Evolutionary conservation across 2,888 invertebrate species (phyloP).

Genomic region (Amphiduros pacificus): DNA sequence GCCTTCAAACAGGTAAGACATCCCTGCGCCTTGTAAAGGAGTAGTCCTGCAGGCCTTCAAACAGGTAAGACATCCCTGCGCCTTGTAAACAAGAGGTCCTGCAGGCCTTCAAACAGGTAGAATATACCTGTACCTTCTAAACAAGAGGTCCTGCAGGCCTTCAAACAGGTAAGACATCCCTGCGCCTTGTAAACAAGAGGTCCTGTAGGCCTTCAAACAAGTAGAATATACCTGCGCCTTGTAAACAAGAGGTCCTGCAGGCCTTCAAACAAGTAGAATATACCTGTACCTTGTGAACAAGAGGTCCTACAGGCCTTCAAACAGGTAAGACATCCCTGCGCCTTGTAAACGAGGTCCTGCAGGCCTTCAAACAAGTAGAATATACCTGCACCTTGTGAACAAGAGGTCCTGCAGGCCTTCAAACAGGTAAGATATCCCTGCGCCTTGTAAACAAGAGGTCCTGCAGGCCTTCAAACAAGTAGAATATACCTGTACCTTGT

Average conservation of each 20-base stretch:
- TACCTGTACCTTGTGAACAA: no score
- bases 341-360: conserved; percentile 88
- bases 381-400: conserved; percentile 97
- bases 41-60: conserved; percentile 88
- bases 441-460: conserved; percentile 74
- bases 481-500: not conserved
- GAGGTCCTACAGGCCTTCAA: no score
- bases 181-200: no score
- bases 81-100: conserved; percentile 77
- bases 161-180: no score
- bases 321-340: no score
- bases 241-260: no score
- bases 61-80: conserved; percentile 66
- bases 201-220: no score
- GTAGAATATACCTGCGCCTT: no score
- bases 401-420: conserved; percentile 88
- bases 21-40: conserved; percentile 62
- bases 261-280: no score
- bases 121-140: not conserved
- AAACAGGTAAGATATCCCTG: conserved; percentile 70
- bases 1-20: conserved; percentile 79
- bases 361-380: conserved; percentile 92
- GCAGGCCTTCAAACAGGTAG: conserved; percentile 83
- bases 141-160: no score
- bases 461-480: conserved; percentile 87